Evolutionary conservation across 2,888 invertebrate genomes (phyloP).

Genomic region (Teinopalpus imperialis): DNA sequence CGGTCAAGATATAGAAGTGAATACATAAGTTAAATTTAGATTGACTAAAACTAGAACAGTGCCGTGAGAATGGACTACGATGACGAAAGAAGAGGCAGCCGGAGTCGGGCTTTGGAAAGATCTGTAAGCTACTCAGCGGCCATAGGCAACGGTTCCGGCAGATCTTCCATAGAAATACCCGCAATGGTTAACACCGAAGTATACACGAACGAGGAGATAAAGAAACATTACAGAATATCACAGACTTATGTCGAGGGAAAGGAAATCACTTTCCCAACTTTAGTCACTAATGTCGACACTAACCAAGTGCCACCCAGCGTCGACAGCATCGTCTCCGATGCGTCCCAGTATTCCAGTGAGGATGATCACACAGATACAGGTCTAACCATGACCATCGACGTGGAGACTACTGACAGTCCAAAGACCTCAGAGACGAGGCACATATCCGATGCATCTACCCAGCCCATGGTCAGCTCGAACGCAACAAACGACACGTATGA

Average conservation of each 20-base stretch:
- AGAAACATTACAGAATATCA: constrained; percentile 68
- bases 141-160: constrained; percentile 57
- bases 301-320: constrained; percentile 34
- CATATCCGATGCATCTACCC: constrained; percentile 54
- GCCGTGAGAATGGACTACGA: constrained; percentile 28
- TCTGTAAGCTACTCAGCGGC: constrained; percentile 73
- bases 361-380: constrained; percentile 57
- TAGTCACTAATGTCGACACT: constrained; percentile 43
- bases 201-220: constrained; percentile 68
- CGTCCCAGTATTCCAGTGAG: constrained; percentile 62
- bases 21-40: not conserved
- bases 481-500: constrained; percentile 53
- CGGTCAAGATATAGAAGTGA: constrained; percentile 1
- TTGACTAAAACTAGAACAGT: not conserved
- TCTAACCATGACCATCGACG: constrained; percentile 66
- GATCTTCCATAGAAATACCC: constrained; percentile 70
- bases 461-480: constrained; percentile 46
- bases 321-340: constrained; percentile 42
- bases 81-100: constrained; percentile 47
- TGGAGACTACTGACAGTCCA: constrained; percentile 49
- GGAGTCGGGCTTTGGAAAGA: constrained; percentile 58
- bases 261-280: constrained; percentile 62
- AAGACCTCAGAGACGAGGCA: constrained; percentile 49
- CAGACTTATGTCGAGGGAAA: constrained; percentile 73
- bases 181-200: constrained; percentile 64